Evolutionary conservation across 2,113 vertebrate genomes (phyloP).

Genomic region (Pardalotus punctatus): DNA sequence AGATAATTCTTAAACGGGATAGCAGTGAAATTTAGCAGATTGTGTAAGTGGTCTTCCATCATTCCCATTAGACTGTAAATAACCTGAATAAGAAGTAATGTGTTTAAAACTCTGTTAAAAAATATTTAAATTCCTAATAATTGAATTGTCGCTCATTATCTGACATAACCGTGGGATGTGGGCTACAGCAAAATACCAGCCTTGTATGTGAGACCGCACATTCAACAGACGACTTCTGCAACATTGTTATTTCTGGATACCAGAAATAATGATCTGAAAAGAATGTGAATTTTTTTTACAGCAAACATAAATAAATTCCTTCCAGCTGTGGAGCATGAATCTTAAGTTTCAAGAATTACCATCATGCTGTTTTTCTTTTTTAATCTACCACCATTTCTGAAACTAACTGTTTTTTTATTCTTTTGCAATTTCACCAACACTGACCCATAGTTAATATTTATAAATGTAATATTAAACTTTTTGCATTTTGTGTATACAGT

Average conservation of each 20-base stretch:
- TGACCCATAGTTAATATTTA: not conserved
- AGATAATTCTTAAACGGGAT: not conserved
- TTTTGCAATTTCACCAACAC: not conserved
- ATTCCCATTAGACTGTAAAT: not conserved
- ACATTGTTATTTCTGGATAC: not conserved
- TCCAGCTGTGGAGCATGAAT: not conserved
- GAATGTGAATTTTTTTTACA: not conserved
- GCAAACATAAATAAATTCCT: not conserved
- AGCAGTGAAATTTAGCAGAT: not conserved
- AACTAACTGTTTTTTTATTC: not conserved
- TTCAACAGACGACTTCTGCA: not conserved
- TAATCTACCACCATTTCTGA: not conserved
- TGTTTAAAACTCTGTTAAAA: not conserved
- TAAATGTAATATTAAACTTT: not conserved
- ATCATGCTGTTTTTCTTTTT: not conserved
- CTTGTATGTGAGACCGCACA: not conserved
- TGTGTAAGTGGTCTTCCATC: not conserved
- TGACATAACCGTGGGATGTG: not conserved
- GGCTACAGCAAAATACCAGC: not conserved
- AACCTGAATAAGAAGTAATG: not conserved
- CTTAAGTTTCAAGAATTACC: not conserved
- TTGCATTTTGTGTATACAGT: not conserved
- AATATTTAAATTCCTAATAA: not conserved
- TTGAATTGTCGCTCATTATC: not conserved
- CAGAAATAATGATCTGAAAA: not conserved